Evolutionary conservation across 2,888 invertebrate genomes (phyloP), one percentile per base, ranked within the genome.

Genomic region (Leptothorax acervorum): DNA sequence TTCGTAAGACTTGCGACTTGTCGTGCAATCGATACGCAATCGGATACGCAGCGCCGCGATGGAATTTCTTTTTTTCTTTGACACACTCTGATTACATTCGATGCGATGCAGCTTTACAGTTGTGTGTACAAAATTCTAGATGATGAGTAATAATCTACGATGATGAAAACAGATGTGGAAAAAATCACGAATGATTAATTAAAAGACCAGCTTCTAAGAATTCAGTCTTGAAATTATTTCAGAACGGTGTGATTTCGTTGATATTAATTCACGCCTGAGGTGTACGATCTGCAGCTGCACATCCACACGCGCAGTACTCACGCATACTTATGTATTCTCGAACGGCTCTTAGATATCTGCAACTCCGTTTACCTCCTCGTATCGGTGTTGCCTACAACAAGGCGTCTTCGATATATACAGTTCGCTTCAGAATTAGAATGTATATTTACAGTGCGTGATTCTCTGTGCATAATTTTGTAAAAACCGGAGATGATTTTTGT

Each of bases 301-400:
- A 53, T 0, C 2, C n/a, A 55, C 45, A 9, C 23, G 18, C 31
- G 2, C 60, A 4, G 15, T 15, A 15, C 23, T 11, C 11, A 31
- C 18, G 0, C 31, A 15, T 12, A 31, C 18, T 2, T 12, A 12
- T 12, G 12, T 23, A 11, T 39, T 39, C 23, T 23, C n/a, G 3
- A 31, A n/a, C 28, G 31, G 3, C 60, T 35, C 79, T 62, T 12
- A 12, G 48, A 12, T 55, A 8, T 35, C 60, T 12, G 79, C 79
- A 81, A 81, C 60, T 71, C 48, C 23, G 12, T 15, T 35, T 18
- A 18, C 42, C 15, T 60, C 18, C 18, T 2, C 28, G 60, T 23
- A 62, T 71, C 48, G 42, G 1, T 35, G 71, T 81, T 81, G 79
- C 79, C 71, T 81, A 12, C 9, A 18, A 51, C 39, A 48, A 71